Evolutionary conservation across 1,140 invertebrate species (phyloP).

Genomic region (Drosophila biarmipes): DNA sequence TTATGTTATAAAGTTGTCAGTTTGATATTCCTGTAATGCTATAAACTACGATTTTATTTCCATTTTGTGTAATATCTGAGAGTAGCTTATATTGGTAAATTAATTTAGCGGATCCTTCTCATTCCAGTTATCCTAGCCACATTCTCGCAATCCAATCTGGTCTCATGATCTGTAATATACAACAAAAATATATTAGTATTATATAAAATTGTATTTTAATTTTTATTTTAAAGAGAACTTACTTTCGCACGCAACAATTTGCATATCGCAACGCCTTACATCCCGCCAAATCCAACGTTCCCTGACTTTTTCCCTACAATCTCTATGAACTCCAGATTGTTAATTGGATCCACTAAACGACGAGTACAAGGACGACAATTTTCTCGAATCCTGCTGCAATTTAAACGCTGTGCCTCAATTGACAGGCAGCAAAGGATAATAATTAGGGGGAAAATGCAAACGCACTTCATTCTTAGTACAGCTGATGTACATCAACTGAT

Average conservation of each 20-base stretch:
- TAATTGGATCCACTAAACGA: constrained; percentile 23
- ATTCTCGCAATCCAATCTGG: constrained; percentile 32
- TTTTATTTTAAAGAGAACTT: neutral
- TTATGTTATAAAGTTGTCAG: too few relatives aligned
- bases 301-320: constrained; percentile 16
- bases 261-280: constrained; percentile 40
- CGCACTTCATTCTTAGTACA: constrained; percentile 8
- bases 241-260: constrained; percentile 40
- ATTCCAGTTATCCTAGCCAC: constrained; percentile 36
- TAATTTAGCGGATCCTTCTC: constrained; percentile 7
- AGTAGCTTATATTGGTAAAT: too few relatives aligned
- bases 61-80: too few relatives aligned
- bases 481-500: constrained; percentile 13
- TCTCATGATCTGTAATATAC: constrained; percentile 28
- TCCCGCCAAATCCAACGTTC: constrained; percentile 36
- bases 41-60: too few relatives aligned
- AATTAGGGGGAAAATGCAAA: neutral
- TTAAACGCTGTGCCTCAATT: constrained; percentile 4
- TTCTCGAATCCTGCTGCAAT: constrained; percentile 24
- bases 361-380: constrained; percentile 17
- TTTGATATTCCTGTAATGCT: too few relatives aligned
- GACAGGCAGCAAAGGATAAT: constrained; percentile 3
- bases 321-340: constrained; percentile 20
- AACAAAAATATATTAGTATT: too few relatives aligned
- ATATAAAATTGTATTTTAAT: too few relatives aligned